Base-by-base conservation (phyloP, 2,113 vertebrate species). In the Dipodomys stephensi region DNA sequence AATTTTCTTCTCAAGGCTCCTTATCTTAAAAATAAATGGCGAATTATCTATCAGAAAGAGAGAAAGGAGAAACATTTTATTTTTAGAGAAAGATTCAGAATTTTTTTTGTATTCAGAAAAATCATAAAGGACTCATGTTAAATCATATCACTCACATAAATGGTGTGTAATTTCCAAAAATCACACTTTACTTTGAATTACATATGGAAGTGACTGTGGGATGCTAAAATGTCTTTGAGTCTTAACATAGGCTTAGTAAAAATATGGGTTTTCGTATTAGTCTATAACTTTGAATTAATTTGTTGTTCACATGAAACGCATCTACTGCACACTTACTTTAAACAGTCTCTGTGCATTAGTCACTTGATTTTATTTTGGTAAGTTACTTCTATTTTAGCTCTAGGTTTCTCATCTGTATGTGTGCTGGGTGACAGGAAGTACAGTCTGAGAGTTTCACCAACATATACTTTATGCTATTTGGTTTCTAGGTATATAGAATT, bases 131-230 rank as follows among this genome's bases (percentile, higher is more conserved):
- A 72, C 3, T 72, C 15, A 73, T 73, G 74, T 60, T 69, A 86
- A 57, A 76, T 80, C 88, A 80, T 16, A 81, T 12, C 4, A 77
- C 28, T 62, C 11, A 69, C 82, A 32, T 73, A 87, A 87, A 22
- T 22, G 60, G 65, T 49, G 60, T 25, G 18, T 83, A 76, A 84
- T 81, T 87, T 62, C 1, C 77, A 79, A 91, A 95, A 91, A 7
- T 18, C 62, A 9, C 4, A 23, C 89, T 90, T 95, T 77, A 89
- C 77, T 93, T 87, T 84, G 81, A 89, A 64, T 82, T 77, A 62
- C 85, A n/a, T 64, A 71, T 81, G 64, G 46, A 78, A 68, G 13
- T 87, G 69, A 93, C 23, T n/a, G 9, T 93, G 30, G 30, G 20
- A 44, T 69, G 46, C 77, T 39, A 94, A 93, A 18, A 30, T 87